A percentile compares a stretch with the other conserved stretches of the same genome.
Conservation (phyloP, 2,113 vertebrate species). For the Tringa solitaria region DNA sequence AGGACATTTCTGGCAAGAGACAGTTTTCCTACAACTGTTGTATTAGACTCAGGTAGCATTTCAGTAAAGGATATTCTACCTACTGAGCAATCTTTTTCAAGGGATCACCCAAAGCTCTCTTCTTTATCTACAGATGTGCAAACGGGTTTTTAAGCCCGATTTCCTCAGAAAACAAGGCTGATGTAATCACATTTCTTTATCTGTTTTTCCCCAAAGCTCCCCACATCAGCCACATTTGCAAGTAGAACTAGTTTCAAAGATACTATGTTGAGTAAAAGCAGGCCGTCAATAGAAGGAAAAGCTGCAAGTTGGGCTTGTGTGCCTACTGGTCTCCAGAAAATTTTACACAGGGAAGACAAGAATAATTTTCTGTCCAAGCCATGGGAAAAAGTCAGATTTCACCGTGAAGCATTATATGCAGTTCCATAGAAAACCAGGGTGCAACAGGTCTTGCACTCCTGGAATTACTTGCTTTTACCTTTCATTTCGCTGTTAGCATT, state of each 20-base stretch:
- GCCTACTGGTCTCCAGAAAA: not conserved
- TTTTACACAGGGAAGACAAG: not conserved
- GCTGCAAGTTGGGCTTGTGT: not conserved
- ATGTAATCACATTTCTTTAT: not conserved
- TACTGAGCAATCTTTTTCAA: not conserved
- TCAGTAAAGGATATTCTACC: not conserved
- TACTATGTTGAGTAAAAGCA: not conserved
- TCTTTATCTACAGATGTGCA: not conserved
- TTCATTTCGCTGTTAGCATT: not conserved
- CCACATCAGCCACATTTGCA: not conserved
- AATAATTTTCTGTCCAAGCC: not conserved
- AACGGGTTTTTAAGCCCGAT: not conserved
- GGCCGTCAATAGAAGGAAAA: not conserved
- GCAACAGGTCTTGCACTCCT: not conserved
- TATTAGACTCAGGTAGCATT: not conserved
- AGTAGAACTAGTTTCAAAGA: constrained; percentile 17
- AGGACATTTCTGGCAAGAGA: constrained; percentile 24
- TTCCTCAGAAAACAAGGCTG: not conserved
- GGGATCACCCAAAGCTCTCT: not conserved
- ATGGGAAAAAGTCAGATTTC: not conserved
- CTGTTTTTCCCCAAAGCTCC: constrained; percentile 14
- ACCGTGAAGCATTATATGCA: not conserved
- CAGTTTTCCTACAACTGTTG: not conserved
- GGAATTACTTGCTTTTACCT: not conserved
- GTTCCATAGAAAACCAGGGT: not conserved